Evolutionary conservation across 2,113 vertebrate species (phyloP).

Genomic region (Albula glossodonta): DNA sequence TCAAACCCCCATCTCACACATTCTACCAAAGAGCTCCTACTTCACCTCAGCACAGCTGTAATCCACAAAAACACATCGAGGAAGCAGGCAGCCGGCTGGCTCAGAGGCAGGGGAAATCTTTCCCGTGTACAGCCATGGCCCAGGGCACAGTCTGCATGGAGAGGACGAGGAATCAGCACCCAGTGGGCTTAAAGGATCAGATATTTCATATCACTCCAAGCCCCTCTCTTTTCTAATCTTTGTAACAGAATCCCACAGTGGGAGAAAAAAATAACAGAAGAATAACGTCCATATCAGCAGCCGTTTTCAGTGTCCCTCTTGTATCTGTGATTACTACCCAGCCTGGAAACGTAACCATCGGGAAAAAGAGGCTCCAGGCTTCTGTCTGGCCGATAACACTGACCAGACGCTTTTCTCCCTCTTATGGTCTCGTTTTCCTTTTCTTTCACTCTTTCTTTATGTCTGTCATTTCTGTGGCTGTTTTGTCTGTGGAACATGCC

Average conservation of each 20-base stretch:
- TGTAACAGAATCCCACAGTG: background rate
- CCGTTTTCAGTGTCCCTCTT: conserved; percentile 30
- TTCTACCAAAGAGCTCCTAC: too few species aligned
- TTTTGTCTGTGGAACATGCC: background rate
- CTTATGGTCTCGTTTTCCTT: background rate
- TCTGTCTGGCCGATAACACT: conserved; percentile 31
- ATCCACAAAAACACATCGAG: background rate
- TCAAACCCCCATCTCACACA: too few species aligned
- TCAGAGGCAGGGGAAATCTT: background rate
- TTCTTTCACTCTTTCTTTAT: conserved; percentile 12
- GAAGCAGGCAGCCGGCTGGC: background rate
- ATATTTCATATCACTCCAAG: background rate
- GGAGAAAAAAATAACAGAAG: background rate
- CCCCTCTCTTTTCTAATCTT: background rate
- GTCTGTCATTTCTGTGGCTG: too few species aligned
- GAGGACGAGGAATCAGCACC: conserved; percentile 1
- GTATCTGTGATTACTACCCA: conserved; percentile 23
- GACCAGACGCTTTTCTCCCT: background rate
- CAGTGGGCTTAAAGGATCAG: background rate
- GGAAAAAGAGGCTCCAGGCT: conserved; percentile 32
- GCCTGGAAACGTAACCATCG: conserved; percentile 21
- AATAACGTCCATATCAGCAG: background rate
- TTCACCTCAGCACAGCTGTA: background rate
- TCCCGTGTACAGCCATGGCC: background rate
- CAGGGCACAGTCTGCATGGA: background rate